Base-by-base conservation (phyloP, 2,113 vertebrate genomes). In the Rhinolophus ferrumequinum region DNA sequence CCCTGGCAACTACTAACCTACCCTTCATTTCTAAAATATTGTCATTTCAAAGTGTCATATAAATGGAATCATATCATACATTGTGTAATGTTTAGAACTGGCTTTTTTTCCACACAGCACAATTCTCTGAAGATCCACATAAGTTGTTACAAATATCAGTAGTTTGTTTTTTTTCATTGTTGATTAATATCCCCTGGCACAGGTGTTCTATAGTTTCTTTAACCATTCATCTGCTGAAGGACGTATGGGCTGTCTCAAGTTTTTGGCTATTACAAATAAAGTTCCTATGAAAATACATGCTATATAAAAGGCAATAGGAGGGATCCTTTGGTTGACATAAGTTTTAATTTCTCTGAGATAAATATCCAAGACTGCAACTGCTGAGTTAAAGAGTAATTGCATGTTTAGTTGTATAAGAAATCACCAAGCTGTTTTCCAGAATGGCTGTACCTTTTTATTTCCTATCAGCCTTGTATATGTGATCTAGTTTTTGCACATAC, bases 311-410 rank as follows among this genome's bases (percentile, higher is more conserved):
- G 47, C 11, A 50, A 50, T 50, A 50, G 47, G 47, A 24, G 21
- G 67, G 41, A 44, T 86, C 77, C 82, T 60, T 22, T 8, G 91
- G 50, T 86, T 33, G 64, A 67, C 41, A 38, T 81, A 56, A 35
- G n/a, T 80, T 75, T 87, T 80, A 33, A 73, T 91, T 88, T 91
- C 81, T 91, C n/a, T 33, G 15, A 14, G 64, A 84, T 88, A 82
- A 77, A 67, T 93, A 18, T 7, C 19, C 41, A 64, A 76, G 24
- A 72, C 15, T 56, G 18, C 33, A 76, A 50, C 30, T 85, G 22
- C 38, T 73, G 41, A 24, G 47, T 72, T 52, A 41, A 84, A 86
- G 58, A 72, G 3, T 60, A 88, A 72, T 58, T 69, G 50, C 58
- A 66, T 95, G 21, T 35, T 93, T 85, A 81, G 54, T 77, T 76